These are phyloP conservation scores for Atopsyche davidsoni DNA, from an alignment of 1,140 invertebrate species.

Conservation along the genomic window DNA sequence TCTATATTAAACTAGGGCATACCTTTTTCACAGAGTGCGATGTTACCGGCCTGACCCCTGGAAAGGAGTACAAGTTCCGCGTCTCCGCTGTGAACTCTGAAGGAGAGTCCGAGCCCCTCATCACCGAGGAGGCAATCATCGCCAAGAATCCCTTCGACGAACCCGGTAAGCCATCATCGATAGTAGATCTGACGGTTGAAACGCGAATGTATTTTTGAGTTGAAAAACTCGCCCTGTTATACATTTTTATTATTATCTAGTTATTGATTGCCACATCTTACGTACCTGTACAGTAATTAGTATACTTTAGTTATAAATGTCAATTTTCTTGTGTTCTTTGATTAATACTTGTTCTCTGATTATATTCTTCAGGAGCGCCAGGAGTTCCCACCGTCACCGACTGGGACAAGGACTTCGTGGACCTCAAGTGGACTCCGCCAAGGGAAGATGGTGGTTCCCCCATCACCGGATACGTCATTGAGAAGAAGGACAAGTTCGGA, in stretches of 20 bases:
- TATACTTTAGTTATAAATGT: too few species aligned
- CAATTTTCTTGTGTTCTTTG: too few species aligned
- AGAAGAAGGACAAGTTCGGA: conserved; percentile 91
- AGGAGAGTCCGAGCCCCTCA: conserved; percentile 92
- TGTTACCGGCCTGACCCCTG: conserved; percentile 80
- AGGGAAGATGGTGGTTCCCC: conserved; percentile 78
- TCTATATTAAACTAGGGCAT: too few species aligned
- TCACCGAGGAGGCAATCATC: conserved; percentile 75
- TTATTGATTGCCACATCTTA: too few species aligned
- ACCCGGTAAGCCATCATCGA: conserved; percentile 68
- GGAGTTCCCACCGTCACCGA: conserved; percentile 86
- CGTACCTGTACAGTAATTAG: too few species aligned
- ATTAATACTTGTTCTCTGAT: too few species aligned
- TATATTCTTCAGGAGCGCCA: conserved; percentile 62
- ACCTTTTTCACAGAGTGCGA: conserved; percentile 59
- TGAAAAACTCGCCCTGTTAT: too few species aligned
- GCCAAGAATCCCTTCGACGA: conserved; percentile 97
- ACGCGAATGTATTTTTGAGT: background rate
- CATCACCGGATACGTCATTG: conserved; percentile 79
- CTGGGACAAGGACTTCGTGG: conserved; percentile 94
- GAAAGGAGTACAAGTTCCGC: conserved; percentile 91
- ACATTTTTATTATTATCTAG: too few species aligned
- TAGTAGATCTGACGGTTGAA: too few species aligned
- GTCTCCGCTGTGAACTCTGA: conserved; percentile 94
- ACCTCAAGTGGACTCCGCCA: conserved; percentile 81